Evolutionary conservation across 2,113 vertebrate genomes (phyloP).

Genomic region (Gasterosteus nipponicus): DNA sequence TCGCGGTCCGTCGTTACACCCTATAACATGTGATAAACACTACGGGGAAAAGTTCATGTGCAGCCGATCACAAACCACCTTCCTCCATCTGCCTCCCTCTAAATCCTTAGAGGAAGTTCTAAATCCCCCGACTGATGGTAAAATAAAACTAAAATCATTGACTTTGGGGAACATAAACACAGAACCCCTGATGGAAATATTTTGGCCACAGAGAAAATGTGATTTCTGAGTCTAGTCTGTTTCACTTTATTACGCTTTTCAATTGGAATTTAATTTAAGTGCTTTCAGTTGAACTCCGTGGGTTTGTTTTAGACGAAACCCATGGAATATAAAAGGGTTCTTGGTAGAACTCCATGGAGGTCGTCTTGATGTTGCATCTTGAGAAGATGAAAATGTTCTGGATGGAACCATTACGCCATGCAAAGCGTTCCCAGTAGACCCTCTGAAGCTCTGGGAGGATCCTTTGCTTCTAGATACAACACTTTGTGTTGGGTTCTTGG

Average conservation of each 20-base stretch:
- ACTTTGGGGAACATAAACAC: slow-evolving; percentile 19
- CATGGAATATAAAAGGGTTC: no score
- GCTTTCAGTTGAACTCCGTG: no score
- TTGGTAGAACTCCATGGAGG: no score
- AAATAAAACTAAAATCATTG: slow-evolving; percentile 18
- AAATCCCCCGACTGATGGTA: slow-evolving; percentile 4
- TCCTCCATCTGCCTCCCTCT: not conserved
- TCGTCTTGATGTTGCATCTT: no score
- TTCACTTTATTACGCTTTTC: not conserved
- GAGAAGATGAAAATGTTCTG: not conserved
- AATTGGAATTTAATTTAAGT: not conserved
- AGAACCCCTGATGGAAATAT: not conserved
- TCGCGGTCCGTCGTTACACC: not conserved
- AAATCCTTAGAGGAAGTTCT: slow-evolving; percentile 9
- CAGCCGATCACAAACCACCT: not conserved
- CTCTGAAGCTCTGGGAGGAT: not conserved
- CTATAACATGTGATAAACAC: not conserved
- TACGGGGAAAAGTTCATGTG: not conserved
- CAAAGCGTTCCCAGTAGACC: not conserved
- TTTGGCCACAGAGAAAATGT: not conserved
- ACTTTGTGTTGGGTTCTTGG: not conserved
- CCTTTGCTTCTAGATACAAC: not conserved
- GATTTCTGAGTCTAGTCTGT: not conserved
- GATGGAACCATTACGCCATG: not conserved
- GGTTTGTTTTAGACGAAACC: no score